phyloP scores from a whole-genome alignment of 2,888 invertebrate species.

The Lydus trimaculatus region DNA sequence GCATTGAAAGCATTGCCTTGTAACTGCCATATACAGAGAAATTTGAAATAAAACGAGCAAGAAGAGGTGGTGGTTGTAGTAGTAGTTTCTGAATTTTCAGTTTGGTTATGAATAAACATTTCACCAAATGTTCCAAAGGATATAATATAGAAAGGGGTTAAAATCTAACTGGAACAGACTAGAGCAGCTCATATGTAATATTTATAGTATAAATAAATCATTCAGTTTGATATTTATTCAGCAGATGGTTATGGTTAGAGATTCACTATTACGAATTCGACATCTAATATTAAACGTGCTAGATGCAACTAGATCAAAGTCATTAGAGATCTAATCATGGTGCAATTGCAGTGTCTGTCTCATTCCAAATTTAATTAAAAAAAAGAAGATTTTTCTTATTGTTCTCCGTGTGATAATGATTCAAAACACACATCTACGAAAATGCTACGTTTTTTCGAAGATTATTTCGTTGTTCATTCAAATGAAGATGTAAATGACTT shows the following conservation, averaged over 20 bases:
- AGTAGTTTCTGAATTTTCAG: conserved; percentile 3
- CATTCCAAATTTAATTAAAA: not conserved
- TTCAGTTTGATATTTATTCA: conserved; percentile 40
- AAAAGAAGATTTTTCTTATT: too few species aligned
- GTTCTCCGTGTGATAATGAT: too few species aligned
- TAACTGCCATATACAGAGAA: conserved; percentile 30
- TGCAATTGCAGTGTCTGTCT: not conserved
- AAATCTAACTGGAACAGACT: conserved; percentile 16
- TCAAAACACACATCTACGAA: too few species aligned
- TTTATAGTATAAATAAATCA: conserved; percentile 43
- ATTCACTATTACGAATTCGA: not conserved
- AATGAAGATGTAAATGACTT: not conserved
- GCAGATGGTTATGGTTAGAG: not conserved
- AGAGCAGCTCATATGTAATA: conserved; percentile 40
- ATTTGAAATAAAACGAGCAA: not conserved
- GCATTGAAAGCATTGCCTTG: conserved; percentile 33
- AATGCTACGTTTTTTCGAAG: too few species aligned
- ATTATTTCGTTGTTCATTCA: too few species aligned
- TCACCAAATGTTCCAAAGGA: conserved; percentile 12
- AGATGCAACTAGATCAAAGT: not conserved
- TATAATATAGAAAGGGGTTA: conserved; percentile 17
- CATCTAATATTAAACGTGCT: not conserved
- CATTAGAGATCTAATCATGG: not conserved
- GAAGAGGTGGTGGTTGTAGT: not conserved
- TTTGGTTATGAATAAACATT: conserved; percentile 30